Evolutionary conservation across 1,140 invertebrate genomes (phyloP).

Genomic region (Drosophila bocqueti): DNA sequence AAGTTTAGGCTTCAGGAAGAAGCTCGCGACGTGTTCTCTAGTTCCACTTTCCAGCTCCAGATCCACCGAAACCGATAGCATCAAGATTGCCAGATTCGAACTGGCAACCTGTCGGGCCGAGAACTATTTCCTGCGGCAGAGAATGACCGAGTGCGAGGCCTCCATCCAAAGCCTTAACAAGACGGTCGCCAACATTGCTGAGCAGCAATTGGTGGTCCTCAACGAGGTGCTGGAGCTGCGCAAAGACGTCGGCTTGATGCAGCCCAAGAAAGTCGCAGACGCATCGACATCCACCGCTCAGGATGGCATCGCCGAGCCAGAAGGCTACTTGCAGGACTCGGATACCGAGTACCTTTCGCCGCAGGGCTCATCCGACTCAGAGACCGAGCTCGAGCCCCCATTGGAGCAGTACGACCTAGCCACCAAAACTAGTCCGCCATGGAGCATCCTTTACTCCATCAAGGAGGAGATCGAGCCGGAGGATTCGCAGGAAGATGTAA

Average conservation of each 20-base stretch:
- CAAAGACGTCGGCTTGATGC: background rate
- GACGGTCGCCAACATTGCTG: conserved; percentile 49
- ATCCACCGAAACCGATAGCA: conserved; percentile 49
- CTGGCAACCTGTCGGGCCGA: conserved; percentile 56
- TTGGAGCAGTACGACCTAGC: background rate
- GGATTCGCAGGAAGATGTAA: background rate
- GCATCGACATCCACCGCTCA: background rate
- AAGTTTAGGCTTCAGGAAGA: conserved; percentile 1
- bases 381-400: background rate
- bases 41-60: conserved; percentile 2
- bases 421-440: too few relatives aligned
- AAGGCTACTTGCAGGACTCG: background rate
- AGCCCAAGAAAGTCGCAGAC: background rate
- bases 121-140: conserved; percentile 62
- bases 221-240: conserved; percentile 49
- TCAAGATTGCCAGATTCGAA: conserved; percentile 47
- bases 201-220: conserved; percentile 57
- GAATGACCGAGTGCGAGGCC: conserved; percentile 51
- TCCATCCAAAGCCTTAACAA: conserved; percentile 53
- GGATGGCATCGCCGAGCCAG: background rate
- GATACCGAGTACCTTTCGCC: background rate
- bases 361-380: background rate
- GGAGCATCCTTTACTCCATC: background rate
- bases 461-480: background rate
- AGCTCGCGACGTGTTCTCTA: background rate